These are phyloP conservation scores for Aphaenogaster floridana DNA, from an alignment of 1,140 invertebrate genomes.

Conservation along the genomic window DNA sequence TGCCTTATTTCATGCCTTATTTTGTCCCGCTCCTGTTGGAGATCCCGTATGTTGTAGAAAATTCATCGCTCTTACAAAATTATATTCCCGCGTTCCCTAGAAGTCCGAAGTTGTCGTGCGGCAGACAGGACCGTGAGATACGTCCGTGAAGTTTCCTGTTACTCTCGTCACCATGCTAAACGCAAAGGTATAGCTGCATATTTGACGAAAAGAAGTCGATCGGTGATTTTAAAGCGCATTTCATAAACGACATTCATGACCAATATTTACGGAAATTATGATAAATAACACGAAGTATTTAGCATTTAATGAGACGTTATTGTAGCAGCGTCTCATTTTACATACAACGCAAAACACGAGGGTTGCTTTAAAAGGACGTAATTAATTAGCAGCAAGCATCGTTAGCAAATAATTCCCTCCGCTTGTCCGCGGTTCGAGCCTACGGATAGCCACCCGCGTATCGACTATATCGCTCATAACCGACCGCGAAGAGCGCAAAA, in stretches of 20 bases:
- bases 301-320: conserved; percentile 4
- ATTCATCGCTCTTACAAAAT: conserved; percentile 53
- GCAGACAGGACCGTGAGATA: background rate
- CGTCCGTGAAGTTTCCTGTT: background rate
- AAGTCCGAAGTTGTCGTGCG: background rate
- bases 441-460: conserved; percentile 9
- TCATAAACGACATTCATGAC: background rate
- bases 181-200: background rate
- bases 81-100: conserved; percentile 17
- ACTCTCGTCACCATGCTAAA: background rate
- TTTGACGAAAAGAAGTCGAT: background rate
- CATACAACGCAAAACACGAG: background rate
- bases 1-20: conserved; percentile 66
- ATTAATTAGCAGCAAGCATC: conserved; percentile 36
- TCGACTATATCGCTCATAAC: conserved; percentile 53
- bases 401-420: conserved; percentile 35
- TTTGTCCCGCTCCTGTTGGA: conserved; percentile 53
- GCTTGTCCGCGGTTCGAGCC: background rate
- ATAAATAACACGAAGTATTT: background rate
- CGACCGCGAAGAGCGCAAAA: conserved; percentile 59
- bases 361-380: conserved; percentile 7
- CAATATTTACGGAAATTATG: background rate
- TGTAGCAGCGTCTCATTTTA: background rate
- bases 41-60: conserved; percentile 13
- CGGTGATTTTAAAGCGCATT: background rate